Conservation (phyloP, 2,888 invertebrate genomes). For the Liopterus haemorrhoidalis region DNA sequence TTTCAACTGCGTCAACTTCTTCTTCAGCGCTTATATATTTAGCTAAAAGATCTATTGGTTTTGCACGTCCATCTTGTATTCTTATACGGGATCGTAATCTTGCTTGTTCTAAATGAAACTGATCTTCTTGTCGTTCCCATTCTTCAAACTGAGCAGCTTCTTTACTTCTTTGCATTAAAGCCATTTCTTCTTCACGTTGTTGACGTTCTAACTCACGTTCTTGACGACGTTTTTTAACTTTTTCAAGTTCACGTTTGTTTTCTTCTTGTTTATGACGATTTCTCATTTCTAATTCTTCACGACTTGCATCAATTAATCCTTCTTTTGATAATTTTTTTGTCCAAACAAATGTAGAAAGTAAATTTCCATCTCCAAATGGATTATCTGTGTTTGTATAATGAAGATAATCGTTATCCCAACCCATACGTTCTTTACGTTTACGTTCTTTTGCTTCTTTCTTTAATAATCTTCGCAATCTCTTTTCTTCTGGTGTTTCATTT, state of each 20-base stretch:
- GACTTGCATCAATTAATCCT: constrained; percentile 70
- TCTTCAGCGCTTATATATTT: constrained; percentile 92
- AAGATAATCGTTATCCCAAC: constrained; percentile 94
- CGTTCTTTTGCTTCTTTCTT: constrained; percentile 92
- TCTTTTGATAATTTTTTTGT: constrained; percentile 91
- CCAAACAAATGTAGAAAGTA: constrained; percentile 96
- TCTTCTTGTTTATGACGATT: constrained; percentile 86
- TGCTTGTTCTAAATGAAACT: constrained; percentile 96
- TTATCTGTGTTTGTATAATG: constrained; percentile 98
- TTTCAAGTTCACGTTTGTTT: constrained; percentile 86
- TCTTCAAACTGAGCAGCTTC: constrained; percentile 86
- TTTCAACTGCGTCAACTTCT: constrained; percentile 86
- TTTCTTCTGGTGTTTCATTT: constrained; percentile 93
- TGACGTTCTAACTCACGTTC: constrained; percentile 85
- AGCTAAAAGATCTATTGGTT: constrained; percentile 95
- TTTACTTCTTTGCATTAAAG: constrained; percentile 79
- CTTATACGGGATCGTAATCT: constrained; percentile 87
- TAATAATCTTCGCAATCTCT: constrained; percentile 68
- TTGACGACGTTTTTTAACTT: constrained; percentile 84
- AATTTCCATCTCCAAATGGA: constrained; percentile 95
- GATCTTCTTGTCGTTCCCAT: constrained; percentile 95
- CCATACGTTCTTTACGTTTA: constrained; percentile 84
- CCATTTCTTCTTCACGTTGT: constrained; percentile 74
- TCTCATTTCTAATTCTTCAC: constrained; percentile 73
- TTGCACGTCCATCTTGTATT: constrained; percentile 94